A percentile compares a stretch with the other conserved stretches of the same genome.
Evolutionary conservation across 2,888 invertebrate species (phyloP).

Genomic region (Zonitis immaculata): DNA sequence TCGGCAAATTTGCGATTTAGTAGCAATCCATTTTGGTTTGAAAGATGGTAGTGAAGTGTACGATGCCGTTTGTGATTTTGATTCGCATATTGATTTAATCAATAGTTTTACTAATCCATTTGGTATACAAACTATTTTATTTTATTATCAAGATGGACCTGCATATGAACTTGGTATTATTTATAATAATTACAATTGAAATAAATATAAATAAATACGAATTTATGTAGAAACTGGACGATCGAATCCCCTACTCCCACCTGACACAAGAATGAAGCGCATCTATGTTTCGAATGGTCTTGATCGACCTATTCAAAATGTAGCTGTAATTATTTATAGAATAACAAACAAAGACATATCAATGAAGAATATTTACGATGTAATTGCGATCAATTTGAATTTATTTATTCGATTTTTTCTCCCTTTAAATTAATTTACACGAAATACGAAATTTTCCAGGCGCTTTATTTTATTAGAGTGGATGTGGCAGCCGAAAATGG

Average conservation of each 20-base stretch:
- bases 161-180: constrained; percentile 64
- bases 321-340: constrained; percentile 67
- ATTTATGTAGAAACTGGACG: constrained; percentile 59
- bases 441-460: constrained; percentile 31
- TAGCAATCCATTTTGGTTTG: constrained; percentile 55
- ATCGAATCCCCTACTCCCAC: constrained; percentile 46
- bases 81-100: constrained; percentile 57
- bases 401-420: too few species aligned
- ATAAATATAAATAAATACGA: constrained; percentile 2
- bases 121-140: constrained; percentile 56
- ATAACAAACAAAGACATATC: constrained; percentile 58
- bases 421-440: not conserved
- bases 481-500: constrained; percentile 34
- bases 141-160: constrained; percentile 63
- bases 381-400: too few species aligned
- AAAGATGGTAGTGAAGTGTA: constrained; percentile 54
- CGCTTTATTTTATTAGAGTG: constrained; percentile 38
- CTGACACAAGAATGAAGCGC: constrained; percentile 50
- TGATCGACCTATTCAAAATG: constrained; percentile 54
- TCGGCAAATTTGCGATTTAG: constrained; percentile 64
- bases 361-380: constrained; percentile 63
- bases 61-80: constrained; percentile 68
- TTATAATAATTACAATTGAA: not conserved
- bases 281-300: constrained; percentile 60
- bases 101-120: constrained; percentile 57